Conservation (phyloP, 2,888 invertebrate genomes). For the Lithophane leautieri region DNA sequence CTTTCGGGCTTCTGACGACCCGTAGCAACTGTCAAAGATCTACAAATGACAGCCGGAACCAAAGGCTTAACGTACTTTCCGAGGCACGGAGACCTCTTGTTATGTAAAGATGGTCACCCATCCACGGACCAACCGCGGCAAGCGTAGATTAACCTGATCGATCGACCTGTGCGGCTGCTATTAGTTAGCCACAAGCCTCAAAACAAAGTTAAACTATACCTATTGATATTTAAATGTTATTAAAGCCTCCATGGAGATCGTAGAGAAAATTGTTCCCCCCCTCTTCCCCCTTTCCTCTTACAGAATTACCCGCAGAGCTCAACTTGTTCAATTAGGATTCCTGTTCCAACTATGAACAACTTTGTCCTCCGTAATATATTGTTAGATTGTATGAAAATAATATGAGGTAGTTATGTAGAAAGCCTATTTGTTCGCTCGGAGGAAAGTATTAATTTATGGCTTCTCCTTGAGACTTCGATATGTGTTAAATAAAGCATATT, state of each 20-base stretch:
- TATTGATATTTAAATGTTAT: slow-evolving; percentile 63
- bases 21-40: no score
- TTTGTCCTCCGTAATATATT: slow-evolving; percentile 48
- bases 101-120: no score
- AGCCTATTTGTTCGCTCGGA: background rate
- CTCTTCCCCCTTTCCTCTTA: background rate
- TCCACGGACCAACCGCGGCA: no score
- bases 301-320: slow-evolving; percentile 51
- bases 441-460: background rate
- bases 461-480: background rate
- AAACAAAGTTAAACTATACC: slow-evolving; percentile 13
- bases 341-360: slow-evolving; percentile 55
- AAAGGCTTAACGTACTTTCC: no score
- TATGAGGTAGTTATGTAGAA: background rate
- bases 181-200: background rate
- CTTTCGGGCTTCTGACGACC: no score
- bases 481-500: no score
- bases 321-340: slow-evolving; percentile 68
- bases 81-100: no score
- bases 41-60: no score
- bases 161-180: no score
- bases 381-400: slow-evolving; percentile 39
- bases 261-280: slow-evolving; percentile 46
- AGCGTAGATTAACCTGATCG: no score
- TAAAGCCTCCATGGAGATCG: slow-evolving; percentile 37